Conservation (phyloP, 2,888 invertebrate genomes). For the Pandemis heparana region DNA sequence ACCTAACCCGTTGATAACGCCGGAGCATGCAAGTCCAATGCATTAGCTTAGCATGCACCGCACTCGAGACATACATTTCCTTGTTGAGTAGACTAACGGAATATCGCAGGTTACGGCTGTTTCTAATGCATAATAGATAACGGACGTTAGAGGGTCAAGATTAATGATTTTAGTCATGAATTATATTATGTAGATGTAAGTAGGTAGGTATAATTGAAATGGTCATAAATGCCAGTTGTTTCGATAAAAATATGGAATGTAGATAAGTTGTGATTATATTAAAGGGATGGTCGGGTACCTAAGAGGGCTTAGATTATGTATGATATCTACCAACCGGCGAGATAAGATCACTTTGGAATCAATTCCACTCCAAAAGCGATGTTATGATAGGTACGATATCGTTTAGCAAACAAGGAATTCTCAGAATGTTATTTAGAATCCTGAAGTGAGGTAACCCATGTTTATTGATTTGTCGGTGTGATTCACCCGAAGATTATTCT, state of each 20-base stretch:
- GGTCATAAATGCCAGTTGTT: background rate
- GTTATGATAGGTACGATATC: conserved; percentile 3
- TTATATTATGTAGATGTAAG: background rate
- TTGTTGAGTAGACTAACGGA: conserved; percentile 25
- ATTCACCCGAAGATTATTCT: conserved; percentile 29
- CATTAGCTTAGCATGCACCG: conserved; percentile 47
- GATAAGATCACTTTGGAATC: conserved; percentile 5
- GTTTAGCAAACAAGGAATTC: conserved; percentile 2
- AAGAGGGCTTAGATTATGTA: background rate
- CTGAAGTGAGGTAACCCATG: background rate
- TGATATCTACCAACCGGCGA: background rate
- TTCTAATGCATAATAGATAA: conserved; percentile 28
- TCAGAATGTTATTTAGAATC: background rate
- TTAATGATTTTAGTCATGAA: background rate
- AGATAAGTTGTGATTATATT: background rate
- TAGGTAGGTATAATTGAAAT: background rate
- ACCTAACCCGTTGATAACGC: background rate
- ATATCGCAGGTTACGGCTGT: conserved; percentile 12
- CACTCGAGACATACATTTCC: conserved; percentile 33
- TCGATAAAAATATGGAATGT: background rate
- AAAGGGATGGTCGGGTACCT: no score
- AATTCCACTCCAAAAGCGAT: background rate
- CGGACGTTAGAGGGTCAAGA: background rate
- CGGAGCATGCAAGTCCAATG: conserved; percentile 26
- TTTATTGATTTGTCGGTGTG: conserved; percentile 27